Percentiles rank a stretch among this genome's conserved stretches.
These are phyloP conservation scores for Smutsia gigantea DNA, from an alignment of 2,797 vertebrate species.

Conservation along the genomic window DNA sequence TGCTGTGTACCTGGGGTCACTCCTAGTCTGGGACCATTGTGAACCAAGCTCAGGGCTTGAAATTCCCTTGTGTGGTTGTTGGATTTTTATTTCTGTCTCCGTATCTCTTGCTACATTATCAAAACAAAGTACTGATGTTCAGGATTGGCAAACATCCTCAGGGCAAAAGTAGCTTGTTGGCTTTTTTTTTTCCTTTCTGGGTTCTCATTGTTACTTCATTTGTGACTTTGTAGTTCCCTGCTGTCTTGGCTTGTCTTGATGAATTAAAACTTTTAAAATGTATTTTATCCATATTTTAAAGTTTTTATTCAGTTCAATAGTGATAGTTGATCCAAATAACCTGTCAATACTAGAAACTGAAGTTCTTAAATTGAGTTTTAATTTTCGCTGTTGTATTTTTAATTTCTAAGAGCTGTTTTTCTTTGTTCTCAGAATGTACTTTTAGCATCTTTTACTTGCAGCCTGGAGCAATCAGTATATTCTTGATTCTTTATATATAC, in stretches of 20 bases:
- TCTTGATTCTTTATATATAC: neutral
- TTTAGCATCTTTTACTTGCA: neutral
- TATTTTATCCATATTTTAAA: neutral
- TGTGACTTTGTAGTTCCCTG: neutral
- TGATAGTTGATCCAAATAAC: neutral
- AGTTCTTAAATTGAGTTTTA: neutral
- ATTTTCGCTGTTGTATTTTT: neutral
- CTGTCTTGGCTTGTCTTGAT: neutral
- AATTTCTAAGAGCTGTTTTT: neutral
- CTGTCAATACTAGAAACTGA: neutral
- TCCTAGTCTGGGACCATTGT: neutral
- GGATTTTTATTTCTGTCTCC: neutral
- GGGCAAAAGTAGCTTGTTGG: neutral
- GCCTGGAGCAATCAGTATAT: neutral
- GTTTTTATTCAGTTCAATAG: neutral
- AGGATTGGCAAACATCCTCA: neutral
- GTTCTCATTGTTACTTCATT: neutral
- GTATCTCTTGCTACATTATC: neutral
- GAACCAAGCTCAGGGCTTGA: neutral
- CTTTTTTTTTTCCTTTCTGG: neutral
- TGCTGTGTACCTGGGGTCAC: neutral
- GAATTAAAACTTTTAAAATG: neutral
- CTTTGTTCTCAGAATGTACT: neutral
- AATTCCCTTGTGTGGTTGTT: neutral
- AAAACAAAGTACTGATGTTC: constrained; percentile 1